Base-by-base conservation (phyloP, 2,797 vertebrate genomes). In the Hozukius guyotensis region DNA sequence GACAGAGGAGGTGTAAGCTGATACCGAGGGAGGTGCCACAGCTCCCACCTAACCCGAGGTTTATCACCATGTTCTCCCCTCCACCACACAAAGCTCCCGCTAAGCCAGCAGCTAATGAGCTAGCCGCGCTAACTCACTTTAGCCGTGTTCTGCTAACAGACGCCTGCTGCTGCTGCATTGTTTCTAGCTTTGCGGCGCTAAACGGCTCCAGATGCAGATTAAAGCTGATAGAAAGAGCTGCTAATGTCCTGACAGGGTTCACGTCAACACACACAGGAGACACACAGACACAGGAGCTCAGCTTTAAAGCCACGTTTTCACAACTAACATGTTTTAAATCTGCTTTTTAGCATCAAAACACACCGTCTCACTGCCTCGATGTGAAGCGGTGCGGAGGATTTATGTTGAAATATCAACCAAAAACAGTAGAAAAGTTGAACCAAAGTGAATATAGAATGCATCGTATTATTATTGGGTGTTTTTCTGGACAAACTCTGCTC, bases 71-170 rank as follows among this genome's bases (percentile, higher is more conserved):
- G 81, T 57, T 55, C 81, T 60, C 59, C 80, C 80, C 80, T 59
- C 56, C 59, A 24, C 6, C 84, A 34, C 73, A 87, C 77, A 88
- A 89, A 90, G 80, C 87, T 75, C 77, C 80, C 22, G 18, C 88
- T 89, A 87, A 92, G 82, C 90, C 86, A 52, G 73, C 57, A 8
- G 85, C 81, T 89, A 89, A 88, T 73, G 75, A 84, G 80, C 87
- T 88, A 88, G 84, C 89, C 8, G 38, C 14, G 20, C 80, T 86
- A 86, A 80, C 84, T 67, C 10, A 22, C 67, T 66, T 25, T 70
- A 78, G 74, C 81, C 49, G 69, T 52, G 72, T 42, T 52, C 49
- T 62, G 72, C 72, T 68, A 32, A 24, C 75, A 71, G 38, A 8
- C 46, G 18, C 46, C 46, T 49, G 46, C 46, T 49, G 46, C 46